A percentile compares a stretch with the other conserved stretches of the same genome.
These are phyloP conservation scores for Camponotus floridanus DNA, from an alignment of 1,140 invertebrate genomes.

Conservation along the genomic window DNA sequence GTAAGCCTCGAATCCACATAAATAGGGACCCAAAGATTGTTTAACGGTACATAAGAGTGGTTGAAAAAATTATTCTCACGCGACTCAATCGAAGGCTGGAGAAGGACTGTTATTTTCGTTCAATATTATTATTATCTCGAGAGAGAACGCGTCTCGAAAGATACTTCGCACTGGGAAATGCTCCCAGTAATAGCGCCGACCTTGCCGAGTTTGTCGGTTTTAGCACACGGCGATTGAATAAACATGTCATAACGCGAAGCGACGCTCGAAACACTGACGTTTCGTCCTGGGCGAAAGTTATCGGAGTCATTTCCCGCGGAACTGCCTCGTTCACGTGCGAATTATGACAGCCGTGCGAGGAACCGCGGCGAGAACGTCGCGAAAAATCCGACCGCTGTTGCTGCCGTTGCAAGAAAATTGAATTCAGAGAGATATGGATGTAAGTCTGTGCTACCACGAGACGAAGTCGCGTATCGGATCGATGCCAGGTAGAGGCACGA, in stretches of 20 bases:
- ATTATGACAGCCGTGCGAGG: constrained; percentile 26
- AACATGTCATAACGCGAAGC: constrained; percentile 61
- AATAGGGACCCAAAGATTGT: constrained; percentile 27
- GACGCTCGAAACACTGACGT: constrained; percentile 4
- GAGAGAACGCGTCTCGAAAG: background rate
- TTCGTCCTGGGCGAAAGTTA: constrained; percentile 53
- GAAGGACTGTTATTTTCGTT: constrained; percentile 53
- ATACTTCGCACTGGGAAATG: constrained; percentile 7
- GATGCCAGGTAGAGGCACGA: background rate
- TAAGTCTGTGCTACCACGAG: constrained; percentile 3
- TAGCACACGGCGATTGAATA: constrained; percentile 63
- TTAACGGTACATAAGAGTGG: constrained; percentile 34
- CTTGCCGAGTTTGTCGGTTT: constrained; percentile 32
- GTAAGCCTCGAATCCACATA: background rate
- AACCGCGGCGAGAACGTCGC: background rate
- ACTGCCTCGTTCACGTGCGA: constrained; percentile 48
- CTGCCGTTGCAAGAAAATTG: constrained; percentile 29
- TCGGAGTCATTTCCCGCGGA: constrained; percentile 36
- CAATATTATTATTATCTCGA: constrained; percentile 68
- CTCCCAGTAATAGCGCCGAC: constrained; percentile 16
- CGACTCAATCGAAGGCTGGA: constrained; percentile 41
- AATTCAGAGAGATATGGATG: background rate
- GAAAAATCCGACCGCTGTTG: constrained; percentile 3
- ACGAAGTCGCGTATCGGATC: constrained; percentile 33
- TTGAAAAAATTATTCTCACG: constrained; percentile 35